These are phyloP conservation scores for Dolichopus griseipennis DNA, from an alignment of 2,888 invertebrate species.

Conservation along the genomic window DNA sequence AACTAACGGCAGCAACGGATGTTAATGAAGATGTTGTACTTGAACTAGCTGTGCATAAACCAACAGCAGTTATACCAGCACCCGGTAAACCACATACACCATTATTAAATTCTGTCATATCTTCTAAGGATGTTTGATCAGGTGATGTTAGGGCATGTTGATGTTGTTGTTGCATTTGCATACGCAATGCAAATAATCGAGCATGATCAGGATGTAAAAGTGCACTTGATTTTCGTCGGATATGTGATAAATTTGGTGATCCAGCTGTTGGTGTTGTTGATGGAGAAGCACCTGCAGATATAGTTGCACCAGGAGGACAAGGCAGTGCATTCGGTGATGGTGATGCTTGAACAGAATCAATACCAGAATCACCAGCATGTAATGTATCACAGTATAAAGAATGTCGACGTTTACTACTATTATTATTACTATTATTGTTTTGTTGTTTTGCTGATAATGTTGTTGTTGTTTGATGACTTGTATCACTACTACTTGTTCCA, in stretches of 20 bases:
- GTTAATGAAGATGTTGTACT: conserved; percentile 54
- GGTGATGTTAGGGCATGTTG: conserved; percentile 40
- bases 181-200: conserved; percentile 47
- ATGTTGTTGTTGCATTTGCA: conserved; percentile 34
- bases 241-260: conserved; percentile 37
- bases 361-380: conserved; percentile 58
- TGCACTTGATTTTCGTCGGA: conserved; percentile 50
- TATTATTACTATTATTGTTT: conserved; percentile 1
- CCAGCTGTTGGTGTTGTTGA: conserved; percentile 39
- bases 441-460: neutral
- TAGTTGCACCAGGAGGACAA: conserved; percentile 34
- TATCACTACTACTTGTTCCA: conserved; percentile 20
- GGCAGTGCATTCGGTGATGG: conserved; percentile 46
- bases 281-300: conserved; percentile 39
- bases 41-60: conserved; percentile 45
- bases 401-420: conserved; percentile 28
- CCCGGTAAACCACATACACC: conserved; percentile 27
- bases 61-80: conserved; percentile 29
- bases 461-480: conserved; percentile 19
- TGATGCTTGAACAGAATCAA: conserved; percentile 62
- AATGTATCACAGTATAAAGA: conserved; percentile 45
- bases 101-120: conserved; percentile 44
- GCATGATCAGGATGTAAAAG: conserved; percentile 64
- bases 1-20: conserved; percentile 43
- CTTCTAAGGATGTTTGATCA: conserved; percentile 43